These are phyloP conservation scores for Pachyrhynchus sulphureomaculatus DNA, from an alignment of 1,140 invertebrate genomes.

Conservation along the genomic window DNA sequence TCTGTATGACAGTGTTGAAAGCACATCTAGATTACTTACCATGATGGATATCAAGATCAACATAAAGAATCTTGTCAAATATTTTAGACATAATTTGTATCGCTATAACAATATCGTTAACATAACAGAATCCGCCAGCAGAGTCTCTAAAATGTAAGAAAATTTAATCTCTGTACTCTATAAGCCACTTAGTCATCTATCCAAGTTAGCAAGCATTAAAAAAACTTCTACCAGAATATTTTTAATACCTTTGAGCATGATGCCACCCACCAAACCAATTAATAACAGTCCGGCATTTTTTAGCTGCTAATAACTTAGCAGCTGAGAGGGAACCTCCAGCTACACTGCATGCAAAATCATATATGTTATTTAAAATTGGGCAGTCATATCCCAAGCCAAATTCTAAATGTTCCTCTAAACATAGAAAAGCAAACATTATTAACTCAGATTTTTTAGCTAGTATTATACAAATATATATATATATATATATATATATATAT, in stretches of 20 bases:
- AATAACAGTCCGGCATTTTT: constrained; percentile 61
- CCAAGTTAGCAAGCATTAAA: neutral
- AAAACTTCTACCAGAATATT: neutral
- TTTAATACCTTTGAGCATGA: constrained; percentile 81
- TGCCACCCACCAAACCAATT: constrained; percentile 90
- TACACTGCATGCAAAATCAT: constrained; percentile 60
- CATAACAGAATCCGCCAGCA: constrained; percentile 83
- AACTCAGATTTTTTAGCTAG: neutral
- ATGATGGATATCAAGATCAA: constrained; percentile 86
- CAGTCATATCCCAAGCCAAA: constrained; percentile 70
- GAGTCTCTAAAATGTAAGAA: constrained; percentile 62
- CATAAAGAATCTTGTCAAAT: constrained; percentile 71
- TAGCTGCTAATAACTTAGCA: constrained; percentile 59
- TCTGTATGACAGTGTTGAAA: no score
- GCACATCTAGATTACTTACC: constrained; percentile 65
- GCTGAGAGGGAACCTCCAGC: constrained; percentile 71
- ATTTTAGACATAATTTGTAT: constrained; percentile 68
- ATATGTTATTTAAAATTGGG: constrained; percentile 65
- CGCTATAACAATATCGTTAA: constrained; percentile 81
- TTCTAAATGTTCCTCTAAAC: constrained; percentile 37
- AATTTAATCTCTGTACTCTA: no score
- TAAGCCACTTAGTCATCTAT: no score
- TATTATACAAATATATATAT: neutral
- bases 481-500: constrained; percentile 10
- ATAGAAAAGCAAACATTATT: neutral